Conservation (phyloP, 2,797 vertebrate species). For the Aratinga solstitialis region DNA sequence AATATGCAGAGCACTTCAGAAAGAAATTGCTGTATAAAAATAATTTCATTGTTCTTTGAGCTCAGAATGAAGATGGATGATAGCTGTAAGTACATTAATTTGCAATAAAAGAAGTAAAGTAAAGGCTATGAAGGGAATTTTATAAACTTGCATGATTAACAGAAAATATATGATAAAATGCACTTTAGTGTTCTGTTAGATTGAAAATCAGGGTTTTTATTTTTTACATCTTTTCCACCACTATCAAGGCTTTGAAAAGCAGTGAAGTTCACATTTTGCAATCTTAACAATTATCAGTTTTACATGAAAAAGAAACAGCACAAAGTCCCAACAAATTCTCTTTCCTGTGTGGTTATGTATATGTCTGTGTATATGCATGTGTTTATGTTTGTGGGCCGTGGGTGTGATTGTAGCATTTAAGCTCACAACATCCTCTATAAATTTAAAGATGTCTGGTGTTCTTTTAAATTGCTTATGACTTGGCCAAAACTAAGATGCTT, state of each 20-base stretch:
- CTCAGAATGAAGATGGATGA: neutral
- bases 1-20: neutral
- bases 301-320: neutral
- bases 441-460: neutral
- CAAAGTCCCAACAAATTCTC: neutral
- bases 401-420: neutral
- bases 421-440: neutral
- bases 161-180: neutral
- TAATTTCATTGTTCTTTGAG: neutral
- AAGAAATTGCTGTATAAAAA: neutral
- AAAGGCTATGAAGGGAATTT: neutral
- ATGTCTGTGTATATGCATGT: neutral
- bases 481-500: slow-evolving; percentile 11
- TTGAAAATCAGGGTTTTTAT: neutral
- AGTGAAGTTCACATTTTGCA: neutral
- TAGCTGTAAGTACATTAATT: neutral
- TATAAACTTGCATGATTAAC: neutral
- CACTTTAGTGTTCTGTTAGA: neutral
- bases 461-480: slow-evolving; percentile 11
- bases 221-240: neutral
- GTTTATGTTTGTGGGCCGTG: neutral
- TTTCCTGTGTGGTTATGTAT: neutral
- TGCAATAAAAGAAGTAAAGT: neutral
- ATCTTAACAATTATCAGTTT: neutral
- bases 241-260: neutral